Evolutionary conservation across 2,113 vertebrate species (phyloP), one percentile per base, ranked within the genome.

Genomic region (Rhynchomys soricoides): DNA sequence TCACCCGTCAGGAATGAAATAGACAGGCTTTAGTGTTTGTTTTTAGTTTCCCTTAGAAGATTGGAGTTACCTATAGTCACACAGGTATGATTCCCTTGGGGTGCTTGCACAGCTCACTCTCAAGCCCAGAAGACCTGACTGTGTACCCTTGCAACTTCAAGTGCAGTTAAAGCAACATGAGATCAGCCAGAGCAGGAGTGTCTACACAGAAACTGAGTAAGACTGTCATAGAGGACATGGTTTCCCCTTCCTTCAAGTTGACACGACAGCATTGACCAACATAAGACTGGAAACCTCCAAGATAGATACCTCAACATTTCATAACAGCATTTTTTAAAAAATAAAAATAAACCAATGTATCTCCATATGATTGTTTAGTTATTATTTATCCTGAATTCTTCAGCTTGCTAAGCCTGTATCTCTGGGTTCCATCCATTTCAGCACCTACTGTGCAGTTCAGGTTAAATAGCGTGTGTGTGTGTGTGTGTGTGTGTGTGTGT

Each of bases 281-380:
- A n/a, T 0, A 29, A 26, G 16, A 57, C 45, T 59, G 10, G 29
- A 4, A 81, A 34, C 34, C 24, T 90, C 45, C 40, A 57, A 13
- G 66, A 66, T 64, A 50, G 89, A 59, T 64, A 83, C 81, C 73
- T 26, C 43, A 81, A 3, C 26, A 66, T 89, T 95, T 93, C 91
- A 37, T 95, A 17, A 85, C 55, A 83, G 9, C 34, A 34, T 21
- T 50, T 71, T 75, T 62, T 87, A 68, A 90, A 21, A 70, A 91
- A 17, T 59, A 85, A 85, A 92, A 75, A 13, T 59, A 95, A 91
- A 59, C 15, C 11, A 91, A 6, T 85, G 29, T 62, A 45, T 85
- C 22, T 26, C 12, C 29, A 83, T 86, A n/a, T n/a, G 24, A 9
- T 77, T 83, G 55, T 70, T 95, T 57, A 40, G 37, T 92, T 93